Evolutionary conservation across 2,888 invertebrate species (phyloP), one percentile per base, ranked within the genome.

Genomic region (Melitaea athalia): DNA sequence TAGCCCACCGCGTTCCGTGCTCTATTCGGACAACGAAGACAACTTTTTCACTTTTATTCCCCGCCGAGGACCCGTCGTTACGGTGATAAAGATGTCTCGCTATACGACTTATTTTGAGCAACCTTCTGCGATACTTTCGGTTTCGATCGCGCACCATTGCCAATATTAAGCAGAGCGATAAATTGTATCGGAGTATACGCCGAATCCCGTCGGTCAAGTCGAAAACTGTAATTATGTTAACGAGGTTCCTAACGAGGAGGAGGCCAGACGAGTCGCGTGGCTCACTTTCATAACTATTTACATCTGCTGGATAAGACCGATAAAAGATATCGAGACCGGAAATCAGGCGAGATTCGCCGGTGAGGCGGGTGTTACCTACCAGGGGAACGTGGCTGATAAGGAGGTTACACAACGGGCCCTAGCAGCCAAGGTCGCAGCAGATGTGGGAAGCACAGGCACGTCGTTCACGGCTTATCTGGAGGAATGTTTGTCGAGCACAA

Each of bases 391-490:
- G 91, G 90, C 91, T 89, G 91, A 92, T 92, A 91, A 90, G 84
- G 81, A 82, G 83, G 85, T 88, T 89, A 89, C 84, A 85, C 89
- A 87, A 90, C 87, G 83, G 81, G 83, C 85, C 80, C 79, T 75
- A 83, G 85, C 83, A 86, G 84, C 89, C 92, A 92, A 92, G 92
- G 92, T 89, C 91, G 89, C 80, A 81, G 86, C 91, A 91, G 92
- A 90, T 91, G 91, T 90, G 90, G 88, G 89, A 90, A 90, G 88
- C 85, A 91, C 87, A 92, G 84, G 84, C 87, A 79, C 81, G 83
- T 79, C 87, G 87, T 91, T 91, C 84, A 91, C 81, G 74, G 83
- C 88, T 89, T 91, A 91, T 92, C 91, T 85, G 76, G 73, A 75
- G 76, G 79, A 83, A 81, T 90, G 88, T 92, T 92, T 90, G 86